Evolutionary conservation across 2,797 vertebrate genomes (phyloP), one percentile per base, ranked within the genome.

Genomic region (Coccyzus lansbergi): DNA sequence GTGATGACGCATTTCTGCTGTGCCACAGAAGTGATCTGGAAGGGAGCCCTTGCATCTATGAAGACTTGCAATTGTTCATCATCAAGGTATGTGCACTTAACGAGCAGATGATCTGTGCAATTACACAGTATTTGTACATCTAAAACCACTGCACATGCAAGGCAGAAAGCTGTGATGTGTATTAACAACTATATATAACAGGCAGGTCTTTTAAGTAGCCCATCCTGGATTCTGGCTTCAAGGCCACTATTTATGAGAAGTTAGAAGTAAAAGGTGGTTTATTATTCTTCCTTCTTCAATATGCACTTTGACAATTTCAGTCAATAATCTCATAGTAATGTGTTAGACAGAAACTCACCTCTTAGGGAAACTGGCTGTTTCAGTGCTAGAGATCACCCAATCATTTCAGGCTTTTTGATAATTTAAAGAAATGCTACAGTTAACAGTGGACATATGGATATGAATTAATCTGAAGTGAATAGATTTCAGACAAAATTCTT

Each of bases 401-500:
- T 82, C 56, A 52, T 76, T 70, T 89, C 56, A 72, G 40, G 13
- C 55, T 67, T 92, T 83, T 95, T 91, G n/a, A 71, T 63, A 9
- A 28, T 79, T 88, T 17, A 11, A 48, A 79, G 71, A 75, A 77
- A 53, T 51, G 19, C 22, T 89, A 17, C 14, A 69, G n/a, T 71
- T 87, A 89, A 38, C 38, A 38, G 9, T 29, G 17, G 68, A 40
- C 85, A 82, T 82, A 42, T 89, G 75, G 77, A 55, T 75, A 58
- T 62, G 46, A 88, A 78, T 44, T 71, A 42, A 90, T 90, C 60
- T 92, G 83, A 86, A 92, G 63, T 72, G 84, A 92, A 95, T 65
- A 92, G 36, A 93, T 88, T 12, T 5, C 92, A 96, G 93, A 60
- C 69, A 83, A 90, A 95, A 95, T 95, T 96, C 34, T 95, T 94